Evolutionary conservation across 2,797 vertebrate genomes (phyloP).

Genomic region (Mormyrus hasselquistii): DNA sequence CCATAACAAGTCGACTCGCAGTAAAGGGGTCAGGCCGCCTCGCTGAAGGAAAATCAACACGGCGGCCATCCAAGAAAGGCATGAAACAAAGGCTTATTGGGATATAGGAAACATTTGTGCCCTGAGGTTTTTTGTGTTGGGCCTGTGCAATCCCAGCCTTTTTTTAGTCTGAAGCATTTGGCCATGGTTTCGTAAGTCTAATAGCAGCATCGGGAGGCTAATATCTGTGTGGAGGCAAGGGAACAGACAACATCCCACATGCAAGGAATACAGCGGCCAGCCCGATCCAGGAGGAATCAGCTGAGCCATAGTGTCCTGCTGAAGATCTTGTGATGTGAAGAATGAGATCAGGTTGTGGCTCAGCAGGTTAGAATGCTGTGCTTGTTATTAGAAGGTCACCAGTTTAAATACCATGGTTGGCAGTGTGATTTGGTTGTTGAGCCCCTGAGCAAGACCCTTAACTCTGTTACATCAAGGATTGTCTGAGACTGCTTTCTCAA

Average conservation of each 20-base stretch:
- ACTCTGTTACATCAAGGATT: background rate
- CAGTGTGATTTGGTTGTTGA: background rate
- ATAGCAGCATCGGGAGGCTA: background rate
- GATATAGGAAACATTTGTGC: conserved; percentile 28
- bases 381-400: background rate
- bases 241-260: conserved; percentile 8
- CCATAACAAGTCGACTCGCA: conserved; percentile 10
- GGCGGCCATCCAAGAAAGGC: conserved; percentile 16
- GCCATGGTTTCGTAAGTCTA: background rate
- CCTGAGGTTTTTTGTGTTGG: background rate
- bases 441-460: background rate
- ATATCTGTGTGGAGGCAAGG: conserved; percentile 32
- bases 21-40: conserved; percentile 30
- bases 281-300: conserved; percentile 25
- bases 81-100: background rate
- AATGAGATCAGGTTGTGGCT: background rate
- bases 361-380: background rate
- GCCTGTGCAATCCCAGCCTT: background rate
- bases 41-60: conserved; percentile 32
- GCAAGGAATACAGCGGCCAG: conserved; percentile 36
- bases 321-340: background rate
- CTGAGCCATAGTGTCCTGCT: background rate
- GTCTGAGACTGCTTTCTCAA: background rate
- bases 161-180: background rate
- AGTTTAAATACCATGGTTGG: background rate